These are phyloP conservation scores for Myotis pilosus DNA, from an alignment of 2,797 vertebrate species.

Conservation along the genomic window DNA sequence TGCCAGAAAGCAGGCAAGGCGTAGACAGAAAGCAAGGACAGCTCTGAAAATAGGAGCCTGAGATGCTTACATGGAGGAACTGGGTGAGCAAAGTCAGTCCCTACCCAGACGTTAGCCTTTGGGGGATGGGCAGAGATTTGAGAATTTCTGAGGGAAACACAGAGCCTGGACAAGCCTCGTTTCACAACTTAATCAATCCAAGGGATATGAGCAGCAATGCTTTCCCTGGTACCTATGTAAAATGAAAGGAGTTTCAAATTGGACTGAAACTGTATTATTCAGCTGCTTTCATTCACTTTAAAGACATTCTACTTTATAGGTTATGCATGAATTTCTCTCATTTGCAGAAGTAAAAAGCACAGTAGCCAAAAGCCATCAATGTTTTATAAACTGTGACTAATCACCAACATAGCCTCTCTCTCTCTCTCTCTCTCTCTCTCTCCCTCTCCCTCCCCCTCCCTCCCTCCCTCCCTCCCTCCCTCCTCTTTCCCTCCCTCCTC, in stretches of 20 bases:
- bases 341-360: constrained; percentile 54
- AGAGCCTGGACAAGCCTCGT: neutral
- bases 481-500: neutral
- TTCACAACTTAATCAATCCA: constrained; percentile 5
- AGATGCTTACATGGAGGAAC: neutral
- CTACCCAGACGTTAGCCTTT: neutral
- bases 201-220: neutral
- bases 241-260: constrained; percentile 15
- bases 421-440: neutral
- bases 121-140: neutral
- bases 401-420: neutral
- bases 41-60: neutral
- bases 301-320: constrained; percentile 8
- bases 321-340: constrained; percentile 48
- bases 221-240: constrained; percentile 11
- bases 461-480: neutral
- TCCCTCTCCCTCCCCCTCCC: no score
- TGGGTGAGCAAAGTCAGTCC: neutral
- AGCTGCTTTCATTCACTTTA: constrained; percentile 30
- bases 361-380: constrained; percentile 60
- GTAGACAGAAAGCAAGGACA: neutral
- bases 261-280: neutral
- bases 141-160: constrained; percentile 7
- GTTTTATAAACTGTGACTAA: constrained; percentile 64
- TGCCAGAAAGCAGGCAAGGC: neutral